These are phyloP conservation scores for Rafetus swinhoei DNA, from an alignment of 2,113 vertebrate genomes.

Conservation along the genomic window DNA sequence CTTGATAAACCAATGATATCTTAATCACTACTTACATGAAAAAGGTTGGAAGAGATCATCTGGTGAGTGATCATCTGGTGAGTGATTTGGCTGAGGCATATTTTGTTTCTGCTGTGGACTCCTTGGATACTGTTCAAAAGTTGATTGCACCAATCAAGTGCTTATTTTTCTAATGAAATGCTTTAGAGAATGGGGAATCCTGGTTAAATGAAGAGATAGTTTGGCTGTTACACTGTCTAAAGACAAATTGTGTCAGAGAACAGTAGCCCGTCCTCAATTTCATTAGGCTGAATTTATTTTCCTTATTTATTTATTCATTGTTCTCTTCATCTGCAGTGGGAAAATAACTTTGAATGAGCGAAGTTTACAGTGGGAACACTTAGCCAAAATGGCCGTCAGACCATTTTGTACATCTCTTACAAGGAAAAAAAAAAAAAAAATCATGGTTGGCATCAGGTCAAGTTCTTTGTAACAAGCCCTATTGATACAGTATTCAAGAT, in stretches of 20 bases:
- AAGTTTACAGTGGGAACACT: conserved; percentile 7
- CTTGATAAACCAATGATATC: background rate
- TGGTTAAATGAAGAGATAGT: conserved; percentile 33
- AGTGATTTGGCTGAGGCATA: conserved; percentile 10
- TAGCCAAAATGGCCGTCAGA: conserved; percentile 34
- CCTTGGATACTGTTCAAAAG: conserved; percentile 46
- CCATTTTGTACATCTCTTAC: background rate
- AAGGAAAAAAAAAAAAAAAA: conserved; percentile 14
- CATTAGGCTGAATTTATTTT: background rate
- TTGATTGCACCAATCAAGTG: conserved; percentile 37
- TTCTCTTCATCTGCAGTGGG: background rate
- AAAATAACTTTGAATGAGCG: conserved; percentile 6
- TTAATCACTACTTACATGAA: background rate
- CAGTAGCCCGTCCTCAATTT: conserved; percentile 16
- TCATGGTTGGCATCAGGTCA: conserved; percentile 10
- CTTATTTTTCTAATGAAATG: conserved; percentile 53
- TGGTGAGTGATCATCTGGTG: background rate
- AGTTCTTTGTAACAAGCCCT: background rate
- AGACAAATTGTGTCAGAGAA: background rate
- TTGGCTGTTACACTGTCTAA: background rate
- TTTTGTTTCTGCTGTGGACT: conserved; percentile 49
- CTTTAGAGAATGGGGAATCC: conserved; percentile 16
- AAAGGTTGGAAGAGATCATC: background rate
- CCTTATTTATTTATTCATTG: conserved; percentile 35
- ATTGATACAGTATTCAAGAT: background rate